Base-by-base conservation (phyloP, 2,888 invertebrate species). In the Drosophila pseudotalamancana region DNA sequence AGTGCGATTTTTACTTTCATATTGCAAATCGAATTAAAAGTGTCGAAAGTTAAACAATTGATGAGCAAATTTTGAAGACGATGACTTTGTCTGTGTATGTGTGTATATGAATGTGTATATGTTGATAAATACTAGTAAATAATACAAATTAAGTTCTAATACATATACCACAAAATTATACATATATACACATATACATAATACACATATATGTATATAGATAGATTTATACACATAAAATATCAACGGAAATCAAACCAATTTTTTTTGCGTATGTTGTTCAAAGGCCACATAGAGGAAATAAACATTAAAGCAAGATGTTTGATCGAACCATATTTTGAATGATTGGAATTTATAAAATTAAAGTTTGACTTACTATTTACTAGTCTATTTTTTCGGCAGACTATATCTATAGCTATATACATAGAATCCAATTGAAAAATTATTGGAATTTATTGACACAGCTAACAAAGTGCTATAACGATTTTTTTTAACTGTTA, bases 41-140 rank as follows among this genome's bases (percentile, higher is more conserved):
- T 43, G 74, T 21, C 35, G 69, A 70, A 68, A 60, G 69, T 62
- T 25, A 35, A 42, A 54, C 75, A 70, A 70, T 54, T 27, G 51
- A 43, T 61, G 35, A 32, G 19, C 19, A 27, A 12, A 42, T 18
- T 32, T 9, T 27, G 18, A 37, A n/a, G 34, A 8, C 21, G 19
- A 14, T 9, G 6, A 8, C 1, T 19, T 8, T 35, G n/a, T n/a
- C n/a, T n/a, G n/a, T n/a, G n/a, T n/a, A 21, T 21, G 21, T 5
- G 21, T 21, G 3, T 21, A 21, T 21, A 21, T 21, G 21, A 25
- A 45, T 56, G n/a, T n/a, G n/a, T n/a, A n/a, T n/a, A n/a, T n/a
- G n/a, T n/a, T n/a, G n/a, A n/a, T n/a, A n/a, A n/a, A n/a, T n/a
- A n/a, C n/a, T n/a, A n/a, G n/a, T n/a, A n/a, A n/a, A n/a, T n/a